Evolutionary conservation across 2,888 invertebrate genomes (phyloP).

Genomic region (Galerucella nymphaeae): DNA sequence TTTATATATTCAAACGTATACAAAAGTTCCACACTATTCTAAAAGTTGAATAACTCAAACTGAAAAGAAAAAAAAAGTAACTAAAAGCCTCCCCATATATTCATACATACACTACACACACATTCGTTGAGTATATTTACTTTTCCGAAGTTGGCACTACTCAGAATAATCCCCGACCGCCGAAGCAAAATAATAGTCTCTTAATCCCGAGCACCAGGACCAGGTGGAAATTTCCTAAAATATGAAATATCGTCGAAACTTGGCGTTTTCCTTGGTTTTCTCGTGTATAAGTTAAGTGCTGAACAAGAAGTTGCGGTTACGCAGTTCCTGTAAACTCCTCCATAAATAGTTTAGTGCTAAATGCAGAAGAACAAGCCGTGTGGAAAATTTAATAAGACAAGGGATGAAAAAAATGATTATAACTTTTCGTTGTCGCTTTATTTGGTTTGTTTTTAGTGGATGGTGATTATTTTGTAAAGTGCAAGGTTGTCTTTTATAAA

Average conservation of each 20-base stretch:
- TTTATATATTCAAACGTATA: conserved; percentile 12
- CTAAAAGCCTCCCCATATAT: conserved; percentile 40
- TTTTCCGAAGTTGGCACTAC: conserved; percentile 58
- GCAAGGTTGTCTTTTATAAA: too few relatives aligned
- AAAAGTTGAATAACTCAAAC: conserved; percentile 30
- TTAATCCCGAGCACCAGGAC: conserved; percentile 57
- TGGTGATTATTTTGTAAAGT: too few relatives aligned
- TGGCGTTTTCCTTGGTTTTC: conserved; percentile 43
- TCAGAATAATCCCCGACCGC: conserved; percentile 59
- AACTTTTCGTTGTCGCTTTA: not conserved
- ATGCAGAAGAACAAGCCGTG: not conserved
- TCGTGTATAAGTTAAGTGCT: conserved; percentile 25
- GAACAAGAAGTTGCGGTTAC: conserved; percentile 33
- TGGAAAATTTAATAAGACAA: conserved; percentile 1
- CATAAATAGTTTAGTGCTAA: conserved; percentile 22
- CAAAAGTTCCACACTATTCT: conserved; percentile 16
- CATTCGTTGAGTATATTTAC: conserved; percentile 59
- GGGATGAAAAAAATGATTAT: conserved; percentile 9
- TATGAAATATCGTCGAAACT: conserved; percentile 56
- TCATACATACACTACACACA: conserved; percentile 23
- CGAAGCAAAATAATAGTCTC: conserved; percentile 60
- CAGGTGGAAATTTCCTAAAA: conserved; percentile 58
- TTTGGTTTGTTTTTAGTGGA: too few relatives aligned
- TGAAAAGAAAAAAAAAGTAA: conserved; percentile 14
- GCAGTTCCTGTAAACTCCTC: conserved; percentile 27